Conservation (phyloP, 2,888 invertebrate species). For the Calameuta pallipes region DNA sequence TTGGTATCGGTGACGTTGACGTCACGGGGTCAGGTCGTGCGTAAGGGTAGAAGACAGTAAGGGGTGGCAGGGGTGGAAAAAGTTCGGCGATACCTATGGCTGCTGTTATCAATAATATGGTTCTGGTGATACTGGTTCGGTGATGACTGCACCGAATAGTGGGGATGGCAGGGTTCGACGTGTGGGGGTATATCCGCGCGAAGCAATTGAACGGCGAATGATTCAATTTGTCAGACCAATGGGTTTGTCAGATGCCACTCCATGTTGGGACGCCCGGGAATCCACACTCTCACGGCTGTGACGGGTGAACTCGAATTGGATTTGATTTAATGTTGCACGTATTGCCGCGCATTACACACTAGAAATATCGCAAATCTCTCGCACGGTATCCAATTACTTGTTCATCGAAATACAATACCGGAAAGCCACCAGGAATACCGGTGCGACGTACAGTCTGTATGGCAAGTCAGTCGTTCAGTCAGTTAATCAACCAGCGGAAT, state of each 20-base stretch:
- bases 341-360: slow-evolving; percentile 62
- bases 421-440: slow-evolving; percentile 18
- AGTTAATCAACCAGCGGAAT: background rate
- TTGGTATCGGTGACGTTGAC: background rate
- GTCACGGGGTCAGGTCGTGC: slow-evolving; percentile 19
- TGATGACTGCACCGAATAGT: background rate
- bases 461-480: background rate
- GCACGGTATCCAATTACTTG: slow-evolving; percentile 53
- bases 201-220: slow-evolving; percentile 66
- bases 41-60: slow-evolving; percentile 7
- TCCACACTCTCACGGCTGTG: slow-evolving; percentile 5
- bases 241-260: slow-evolving; percentile 66
- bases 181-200: slow-evolving; percentile 48
- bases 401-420: slow-evolving; percentile 44
- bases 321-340: slow-evolving; percentile 65
- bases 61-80: slow-evolving; percentile 4
- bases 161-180: slow-evolving; percentile 21
- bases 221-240: slow-evolving; percentile 66
- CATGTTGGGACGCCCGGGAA: slow-evolving; percentile 43
- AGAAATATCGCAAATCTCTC: slow-evolving; percentile 62
- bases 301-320: slow-evolving; percentile 59
- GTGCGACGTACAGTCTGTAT: background rate
- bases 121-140: background rate
- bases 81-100: background rate
- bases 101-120: background rate